Evolutionary conservation across 2,113 vertebrate genomes (phyloP).

Genomic region (Saimiri boliviensis): DNA sequence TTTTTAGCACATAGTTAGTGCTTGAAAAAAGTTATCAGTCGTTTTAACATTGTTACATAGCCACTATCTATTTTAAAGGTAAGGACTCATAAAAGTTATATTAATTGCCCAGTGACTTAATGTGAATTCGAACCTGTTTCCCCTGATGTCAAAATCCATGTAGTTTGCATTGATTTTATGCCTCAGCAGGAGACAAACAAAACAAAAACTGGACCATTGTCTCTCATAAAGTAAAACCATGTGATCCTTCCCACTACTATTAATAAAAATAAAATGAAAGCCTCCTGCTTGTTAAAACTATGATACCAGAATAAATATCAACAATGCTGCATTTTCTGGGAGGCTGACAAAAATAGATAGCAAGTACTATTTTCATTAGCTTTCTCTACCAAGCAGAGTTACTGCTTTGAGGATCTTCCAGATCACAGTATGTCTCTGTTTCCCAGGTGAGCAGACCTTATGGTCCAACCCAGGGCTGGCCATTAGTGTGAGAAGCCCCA

Average conservation of each 20-base stretch:
- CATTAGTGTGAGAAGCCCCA: not conserved
- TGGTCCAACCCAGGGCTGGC: not conserved
- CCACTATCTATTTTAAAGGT: slow-evolving; percentile 9
- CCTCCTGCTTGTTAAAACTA: not conserved
- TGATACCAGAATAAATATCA: not conserved
- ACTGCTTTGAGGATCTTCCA: slow-evolving; percentile 52
- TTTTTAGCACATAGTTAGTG: not conserved
- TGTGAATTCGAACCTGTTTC: not conserved
- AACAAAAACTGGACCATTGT: not conserved
- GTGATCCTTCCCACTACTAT: not conserved
- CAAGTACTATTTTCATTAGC: slow-evolving; percentile 38
- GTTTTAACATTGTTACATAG: not conserved
- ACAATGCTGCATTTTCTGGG: not conserved
- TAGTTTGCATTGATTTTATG: not conserved
- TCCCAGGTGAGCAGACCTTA: slow-evolving; percentile 46
- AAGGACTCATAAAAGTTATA: not conserved
- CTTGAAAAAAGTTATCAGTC: not conserved
- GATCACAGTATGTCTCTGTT: slow-evolving; percentile 54
- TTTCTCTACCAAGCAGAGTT: not conserved
- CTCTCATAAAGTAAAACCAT: not conserved
- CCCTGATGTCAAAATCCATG: slow-evolving; percentile 5
- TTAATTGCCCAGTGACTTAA: not conserved
- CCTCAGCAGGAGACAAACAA: not conserved
- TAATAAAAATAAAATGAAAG: not conserved
- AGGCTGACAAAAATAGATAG: slow-evolving; percentile 14